phyloP scores from a whole-genome alignment of 2,113 vertebrate genomes.

The Lamprologus speciosus region DNA sequence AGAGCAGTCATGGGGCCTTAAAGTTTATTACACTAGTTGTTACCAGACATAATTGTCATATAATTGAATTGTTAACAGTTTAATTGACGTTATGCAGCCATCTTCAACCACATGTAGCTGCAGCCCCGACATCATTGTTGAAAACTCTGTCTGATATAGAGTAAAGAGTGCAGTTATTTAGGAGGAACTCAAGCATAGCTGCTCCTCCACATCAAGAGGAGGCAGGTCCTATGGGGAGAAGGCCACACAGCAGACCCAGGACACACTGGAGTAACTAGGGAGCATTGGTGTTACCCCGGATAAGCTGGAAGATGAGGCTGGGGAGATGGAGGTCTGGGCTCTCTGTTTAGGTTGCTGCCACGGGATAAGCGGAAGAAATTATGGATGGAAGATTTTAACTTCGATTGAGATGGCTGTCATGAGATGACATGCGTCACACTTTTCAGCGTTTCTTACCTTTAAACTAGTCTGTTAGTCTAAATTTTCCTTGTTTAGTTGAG shows the following conservation, averaged over 20 bases:
- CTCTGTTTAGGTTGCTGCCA: not conserved
- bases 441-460: not conserved
- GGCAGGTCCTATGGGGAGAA: not conserved
- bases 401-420: not conserved
- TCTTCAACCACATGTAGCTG: not conserved
- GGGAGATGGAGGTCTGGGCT: not conserved
- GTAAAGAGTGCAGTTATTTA: not conserved
- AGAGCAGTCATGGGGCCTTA: not conserved
- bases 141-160: not conserved
- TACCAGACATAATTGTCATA: not conserved
- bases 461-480: not conserved
- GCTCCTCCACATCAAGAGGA: not conserved
- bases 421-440: rapidly evolving
- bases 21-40: not conserved
- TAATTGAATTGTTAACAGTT: not conserved
- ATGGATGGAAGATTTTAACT: not conserved
- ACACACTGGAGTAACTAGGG: not conserved
- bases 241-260: not conserved
- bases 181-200: not conserved
- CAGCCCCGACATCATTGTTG: not conserved
- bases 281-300: not conserved
- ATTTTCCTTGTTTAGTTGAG: not conserved
- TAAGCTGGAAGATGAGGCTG: not conserved
- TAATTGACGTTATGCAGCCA: not conserved
- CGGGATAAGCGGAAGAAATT: not conserved